These are phyloP conservation scores for Nothobranchius kuhntae DNA, from an alignment of 2,113 vertebrate species.

Conservation along the genomic window DNA sequence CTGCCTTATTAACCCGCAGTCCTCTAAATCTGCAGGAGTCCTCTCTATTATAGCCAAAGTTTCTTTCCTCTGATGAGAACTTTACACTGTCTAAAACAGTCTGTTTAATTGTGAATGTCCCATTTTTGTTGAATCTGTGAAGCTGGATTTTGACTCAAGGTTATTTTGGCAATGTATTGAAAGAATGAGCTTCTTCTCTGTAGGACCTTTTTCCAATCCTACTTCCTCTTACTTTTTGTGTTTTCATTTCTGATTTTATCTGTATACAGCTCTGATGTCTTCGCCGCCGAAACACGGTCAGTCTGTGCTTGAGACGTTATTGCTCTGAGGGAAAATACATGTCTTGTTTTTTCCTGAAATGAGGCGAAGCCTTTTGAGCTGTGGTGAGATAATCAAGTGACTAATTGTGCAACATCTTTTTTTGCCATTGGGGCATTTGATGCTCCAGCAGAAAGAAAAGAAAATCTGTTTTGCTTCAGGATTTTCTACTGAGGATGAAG, in stretches of 20 bases:
- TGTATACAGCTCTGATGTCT: not conserved
- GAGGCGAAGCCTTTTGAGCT: constrained; percentile 51
- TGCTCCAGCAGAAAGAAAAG: constrained; percentile 36
- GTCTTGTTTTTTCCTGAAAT: constrained; percentile 25
- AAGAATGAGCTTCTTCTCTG: not conserved
- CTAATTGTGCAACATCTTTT: constrained; percentile 61
- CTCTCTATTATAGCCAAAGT: not conserved
- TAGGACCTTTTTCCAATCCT: not conserved
- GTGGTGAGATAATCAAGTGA: constrained; percentile 68
- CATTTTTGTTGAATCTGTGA: not conserved
- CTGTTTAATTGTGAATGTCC: not conserved
- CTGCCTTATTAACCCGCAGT: not conserved
- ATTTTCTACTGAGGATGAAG: constrained; percentile 52
- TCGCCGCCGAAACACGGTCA: not conserved
- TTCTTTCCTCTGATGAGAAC: not conserved
- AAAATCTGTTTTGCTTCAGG: constrained; percentile 44
- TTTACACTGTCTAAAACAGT: not conserved
- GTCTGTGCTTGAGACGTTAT: constrained; percentile 16
- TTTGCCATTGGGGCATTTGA: constrained; percentile 57
- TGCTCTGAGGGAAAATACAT: constrained; percentile 12
- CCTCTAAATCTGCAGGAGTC: not conserved
- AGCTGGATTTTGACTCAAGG: not conserved
- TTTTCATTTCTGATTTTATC: not conserved
- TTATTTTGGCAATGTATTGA: not conserved
- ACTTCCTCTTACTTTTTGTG: not conserved